These are phyloP conservation scores for Tenthredo notha DNA, from an alignment of 2,888 invertebrate species.

Conservation along the genomic window DNA sequence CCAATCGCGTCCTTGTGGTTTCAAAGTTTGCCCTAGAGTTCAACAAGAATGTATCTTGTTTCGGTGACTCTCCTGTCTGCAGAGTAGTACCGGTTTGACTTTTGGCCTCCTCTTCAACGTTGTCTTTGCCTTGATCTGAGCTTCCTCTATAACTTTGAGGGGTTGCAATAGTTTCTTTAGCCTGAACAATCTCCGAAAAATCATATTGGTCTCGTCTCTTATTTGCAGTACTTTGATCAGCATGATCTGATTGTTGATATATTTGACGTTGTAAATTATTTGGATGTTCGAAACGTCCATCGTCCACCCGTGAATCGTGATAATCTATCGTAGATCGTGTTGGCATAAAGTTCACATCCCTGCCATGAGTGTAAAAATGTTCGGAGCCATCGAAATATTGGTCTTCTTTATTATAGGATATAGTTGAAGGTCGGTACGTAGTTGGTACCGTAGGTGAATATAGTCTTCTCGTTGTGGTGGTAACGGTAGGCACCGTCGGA, in stretches of 20 bases:
- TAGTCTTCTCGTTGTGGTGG: conserved; percentile 70
- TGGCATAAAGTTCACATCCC: conserved; percentile 45
- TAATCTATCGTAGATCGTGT: conserved; percentile 11
- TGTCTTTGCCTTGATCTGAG: neutral
- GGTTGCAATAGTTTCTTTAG: conserved; percentile 3
- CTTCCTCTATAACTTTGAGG: neutral
- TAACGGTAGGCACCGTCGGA: conserved; percentile 74
- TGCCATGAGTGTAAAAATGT: conserved; percentile 67
- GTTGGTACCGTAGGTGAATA: conserved; percentile 74
- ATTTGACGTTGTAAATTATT: neutral
- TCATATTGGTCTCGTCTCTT: neutral
- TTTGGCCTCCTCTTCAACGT: neutral
- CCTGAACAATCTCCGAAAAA: neutral
- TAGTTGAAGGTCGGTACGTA: conserved; percentile 66
- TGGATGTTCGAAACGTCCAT: neutral
- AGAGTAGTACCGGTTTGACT: neutral
- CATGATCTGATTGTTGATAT: neutral
- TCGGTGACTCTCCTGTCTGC: neutral
- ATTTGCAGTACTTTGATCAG: neutral
- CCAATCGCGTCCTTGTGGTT: neutral
- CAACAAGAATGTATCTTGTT: neutral
- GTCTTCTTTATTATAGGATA: conserved; percentile 65
- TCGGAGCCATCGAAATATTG: conserved; percentile 69
- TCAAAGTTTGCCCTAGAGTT: neutral
- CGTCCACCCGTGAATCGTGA: neutral